Evolutionary conservation across 2,797 vertebrate genomes (phyloP).

Genomic region (Rhinogobio ventralis): DNA sequence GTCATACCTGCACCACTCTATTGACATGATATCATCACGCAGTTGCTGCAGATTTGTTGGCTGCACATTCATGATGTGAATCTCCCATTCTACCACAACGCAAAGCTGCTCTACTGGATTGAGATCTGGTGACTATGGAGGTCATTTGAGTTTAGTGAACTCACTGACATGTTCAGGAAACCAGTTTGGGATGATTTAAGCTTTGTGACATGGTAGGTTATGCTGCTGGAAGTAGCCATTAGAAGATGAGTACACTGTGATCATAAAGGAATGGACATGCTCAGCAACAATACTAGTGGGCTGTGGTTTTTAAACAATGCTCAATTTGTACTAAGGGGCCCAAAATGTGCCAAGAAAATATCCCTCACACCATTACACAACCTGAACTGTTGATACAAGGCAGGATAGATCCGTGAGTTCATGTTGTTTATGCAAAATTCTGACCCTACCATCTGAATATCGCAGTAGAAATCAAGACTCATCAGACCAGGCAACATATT

Average conservation of each 20-base stretch:
- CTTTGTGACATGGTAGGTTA: background rate
- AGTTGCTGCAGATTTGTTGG: constrained; percentile 64
- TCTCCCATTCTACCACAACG: constrained; percentile 62
- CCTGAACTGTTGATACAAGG: background rate
- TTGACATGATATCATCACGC: background rate
- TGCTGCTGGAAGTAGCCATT: constrained; percentile 56
- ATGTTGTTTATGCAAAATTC: background rate
- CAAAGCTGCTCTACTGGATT: constrained; percentile 18
- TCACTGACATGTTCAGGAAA: too few species aligned
- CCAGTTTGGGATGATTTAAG: too few species aligned
- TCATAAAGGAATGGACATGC: constrained; percentile 40
- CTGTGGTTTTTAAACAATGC: too few species aligned
- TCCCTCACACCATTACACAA: background rate
- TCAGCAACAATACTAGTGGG: too few species aligned
- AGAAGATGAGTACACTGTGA: constrained; percentile 52
- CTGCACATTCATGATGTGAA: constrained; percentile 66
- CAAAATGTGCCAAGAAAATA: background rate
- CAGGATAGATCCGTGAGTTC: background rate
- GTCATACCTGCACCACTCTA: too few species aligned
- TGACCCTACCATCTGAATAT: too few species aligned
- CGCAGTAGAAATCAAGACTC: too few species aligned
- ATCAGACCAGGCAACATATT: background rate
- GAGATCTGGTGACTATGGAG: background rate
- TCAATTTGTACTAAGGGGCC: background rate
- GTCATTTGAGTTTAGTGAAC: background rate